A percentile compares a stretch with the other conserved stretches of the same genome.
Evolutionary conservation across 2,888 invertebrate genomes (phyloP).

Genomic region (Chrysomela aeneicollis): DNA sequence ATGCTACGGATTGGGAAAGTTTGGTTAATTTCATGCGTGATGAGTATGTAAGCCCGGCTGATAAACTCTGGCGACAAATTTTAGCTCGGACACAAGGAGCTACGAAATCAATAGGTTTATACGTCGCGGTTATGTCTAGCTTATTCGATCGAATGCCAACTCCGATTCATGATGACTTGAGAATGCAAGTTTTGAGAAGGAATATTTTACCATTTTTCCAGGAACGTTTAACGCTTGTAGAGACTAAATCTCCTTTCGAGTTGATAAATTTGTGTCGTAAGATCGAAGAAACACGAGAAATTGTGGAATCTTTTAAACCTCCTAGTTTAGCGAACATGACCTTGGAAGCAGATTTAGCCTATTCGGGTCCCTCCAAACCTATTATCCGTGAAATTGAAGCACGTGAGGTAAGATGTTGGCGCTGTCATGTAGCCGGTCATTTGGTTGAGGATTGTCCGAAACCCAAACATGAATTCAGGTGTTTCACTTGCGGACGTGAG

Average conservation of each 20-base stretch:
- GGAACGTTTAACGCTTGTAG: background rate
- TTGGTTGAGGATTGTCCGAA: background rate
- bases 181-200: background rate
- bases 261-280: background rate
- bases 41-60: constrained; percentile 18
- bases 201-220: background rate
- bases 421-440: background rate
- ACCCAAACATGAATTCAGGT: background rate
- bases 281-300: background rate
- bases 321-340: background rate
- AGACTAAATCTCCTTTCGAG: background rate
- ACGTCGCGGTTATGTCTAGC: constrained; percentile 27
- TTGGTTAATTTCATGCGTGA: constrained; percentile 48
- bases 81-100: constrained; percentile 27
- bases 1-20: background rate
- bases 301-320: background rate
- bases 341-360: background rate
- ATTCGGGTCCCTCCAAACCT: background rate
- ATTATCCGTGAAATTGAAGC: no score
- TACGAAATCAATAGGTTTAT: constrained; percentile 31
- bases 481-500: background rate
- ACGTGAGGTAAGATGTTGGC: background rate
- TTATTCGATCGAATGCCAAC: constrained; percentile 19
- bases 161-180: background rate
- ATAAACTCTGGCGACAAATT: constrained; percentile 29